Base-by-base conservation (phyloP, 2,888 invertebrate species). In the Brachypalpus laphriformis region DNA sequence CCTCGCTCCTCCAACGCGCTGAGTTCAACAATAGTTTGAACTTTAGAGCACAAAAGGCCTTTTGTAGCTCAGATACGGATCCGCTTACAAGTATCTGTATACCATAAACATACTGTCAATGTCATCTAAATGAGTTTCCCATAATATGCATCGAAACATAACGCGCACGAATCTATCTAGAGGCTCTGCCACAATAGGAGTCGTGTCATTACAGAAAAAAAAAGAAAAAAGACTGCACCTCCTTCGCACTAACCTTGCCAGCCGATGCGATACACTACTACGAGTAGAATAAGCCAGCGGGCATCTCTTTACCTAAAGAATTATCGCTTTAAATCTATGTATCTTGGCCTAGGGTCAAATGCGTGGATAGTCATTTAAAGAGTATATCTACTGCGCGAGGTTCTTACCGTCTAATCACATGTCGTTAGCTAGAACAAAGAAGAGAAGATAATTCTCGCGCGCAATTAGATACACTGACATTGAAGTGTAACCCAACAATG, bases 281-380 rank as follows among this genome's bases (percentile, higher is more conserved):
- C 45, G 1, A 11, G 9, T 45, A 65, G 78, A 65, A 56, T 59
- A 22, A 57, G 42, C 66, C 78, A 22, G 78, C 57, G 40, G 28
- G 59, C 61, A 68, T 68, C 74, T 66, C 54, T 63, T 56, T 56
- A 61, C 16, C 20, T 8, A 8, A 71, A 42, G 57, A 57, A 40
- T 57, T 45, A 74, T 82, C 80, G 57, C 47, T 61, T 68, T 34
- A 22, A 56, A 80, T 83, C 80, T 63, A 57, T 68, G 80, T 63
- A 74, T 49, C 74, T 74, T 83, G 83, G 80, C 83, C 80, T 83
- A 63, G 74, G 83, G 83, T 83, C 83, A 74, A 83, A 78, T 83
- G 83, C 83, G 83, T 83, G 83, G 61, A 77, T 47, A 68, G 51
- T 72, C 61, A 40, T 78, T 63, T 61, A 59, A 51, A 77, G 54